These are phyloP conservation scores for Muscicapa comitata DNA, from an alignment of 2,797 vertebrate genomes.

Conservation along the genomic window DNA sequence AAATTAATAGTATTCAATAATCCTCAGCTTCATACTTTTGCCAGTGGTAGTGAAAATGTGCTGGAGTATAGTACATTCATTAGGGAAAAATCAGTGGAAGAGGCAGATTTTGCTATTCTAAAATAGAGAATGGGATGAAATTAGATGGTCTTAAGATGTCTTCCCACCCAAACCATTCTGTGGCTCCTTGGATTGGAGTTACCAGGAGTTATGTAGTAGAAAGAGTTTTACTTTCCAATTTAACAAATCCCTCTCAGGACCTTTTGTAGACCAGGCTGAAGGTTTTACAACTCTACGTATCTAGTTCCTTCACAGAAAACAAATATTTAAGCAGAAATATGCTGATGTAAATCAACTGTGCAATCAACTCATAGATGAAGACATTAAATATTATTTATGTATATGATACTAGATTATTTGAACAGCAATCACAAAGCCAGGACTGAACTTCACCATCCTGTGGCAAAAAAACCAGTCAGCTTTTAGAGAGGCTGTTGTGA, in stretches of 20 bases:
- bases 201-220: not conserved
- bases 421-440: not conserved
- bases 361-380: not conserved
- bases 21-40: not conserved
- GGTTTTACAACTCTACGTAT: not conserved
- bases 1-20: slow-evolving; percentile 19
- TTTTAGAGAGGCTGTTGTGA: not conserved
- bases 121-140: not conserved
- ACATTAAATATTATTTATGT: not conserved
- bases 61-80: not conserved
- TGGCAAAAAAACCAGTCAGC: not conserved
- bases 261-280: not conserved
- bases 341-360: not conserved
- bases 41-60: not conserved
- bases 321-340: not conserved
- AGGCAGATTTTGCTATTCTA: not conserved
- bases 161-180: not conserved
- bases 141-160: not conserved
- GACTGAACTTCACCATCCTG: not conserved
- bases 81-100: not conserved
- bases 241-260: not conserved
- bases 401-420: not conserved
- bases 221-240: not conserved
- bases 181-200: not conserved
- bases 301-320: not conserved